Conservation (phyloP, 2,797 vertebrate genomes). For the Coreius guichenoti region DNA sequence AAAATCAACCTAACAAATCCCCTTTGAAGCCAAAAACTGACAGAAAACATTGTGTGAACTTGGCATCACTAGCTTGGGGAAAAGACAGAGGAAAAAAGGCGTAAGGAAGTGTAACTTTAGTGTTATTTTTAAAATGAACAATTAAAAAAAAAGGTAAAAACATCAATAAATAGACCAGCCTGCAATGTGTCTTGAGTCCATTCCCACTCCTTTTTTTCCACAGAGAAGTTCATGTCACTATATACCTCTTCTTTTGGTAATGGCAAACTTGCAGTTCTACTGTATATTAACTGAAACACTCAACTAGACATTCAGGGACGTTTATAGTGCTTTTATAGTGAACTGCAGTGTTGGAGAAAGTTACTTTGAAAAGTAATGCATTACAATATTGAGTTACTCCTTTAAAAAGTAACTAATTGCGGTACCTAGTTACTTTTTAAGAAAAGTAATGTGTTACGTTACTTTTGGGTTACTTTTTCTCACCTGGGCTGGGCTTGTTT, state of each 20-base stretch:
- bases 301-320: too few relatives aligned
- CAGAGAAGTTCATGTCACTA: not conserved
- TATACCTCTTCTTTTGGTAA: not conserved
- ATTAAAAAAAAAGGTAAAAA: too few relatives aligned
- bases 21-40: constrained; percentile 72
- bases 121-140: not conserved
- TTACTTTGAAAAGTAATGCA: too few relatives aligned
- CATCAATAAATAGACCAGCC: not conserved
- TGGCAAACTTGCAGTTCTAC: not conserved
- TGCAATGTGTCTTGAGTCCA: not conserved
- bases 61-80: constrained; percentile 64
- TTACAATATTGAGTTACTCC: too few relatives aligned
- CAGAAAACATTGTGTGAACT: constrained; percentile 70
- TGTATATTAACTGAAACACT: not conserved
- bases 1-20: constrained; percentile 73
- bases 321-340: too few relatives aligned
- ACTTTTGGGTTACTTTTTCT: too few relatives aligned
- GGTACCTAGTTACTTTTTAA: too few relatives aligned
- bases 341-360: too few relatives aligned
- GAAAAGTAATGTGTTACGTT: too few relatives aligned
- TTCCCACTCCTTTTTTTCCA: not conserved
- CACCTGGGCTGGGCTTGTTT: too few relatives aligned
- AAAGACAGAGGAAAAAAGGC: constrained; percentile 51
- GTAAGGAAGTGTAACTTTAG: constrained; percentile 49
- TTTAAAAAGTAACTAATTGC: too few relatives aligned